phyloP scores from a whole-genome alignment of 2,888 invertebrate species.

The Actias luna region DNA sequence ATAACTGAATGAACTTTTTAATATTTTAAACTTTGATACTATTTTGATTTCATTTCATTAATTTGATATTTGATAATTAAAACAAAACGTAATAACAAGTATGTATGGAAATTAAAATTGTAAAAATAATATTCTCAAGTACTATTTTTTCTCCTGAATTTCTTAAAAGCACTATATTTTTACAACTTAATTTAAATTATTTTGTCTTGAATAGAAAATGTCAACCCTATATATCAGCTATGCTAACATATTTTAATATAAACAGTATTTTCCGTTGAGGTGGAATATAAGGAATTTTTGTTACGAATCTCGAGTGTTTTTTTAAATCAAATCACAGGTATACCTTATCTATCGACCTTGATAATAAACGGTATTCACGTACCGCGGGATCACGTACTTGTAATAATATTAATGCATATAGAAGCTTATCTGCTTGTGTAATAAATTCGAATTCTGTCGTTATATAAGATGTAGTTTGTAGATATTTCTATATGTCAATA shows the following conservation, averaged over 20 bases:
- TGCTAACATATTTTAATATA: background rate
- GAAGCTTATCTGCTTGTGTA: background rate
- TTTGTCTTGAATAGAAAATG: too few relatives aligned
- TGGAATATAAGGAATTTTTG: background rate
- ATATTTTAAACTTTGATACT: too few relatives aligned
- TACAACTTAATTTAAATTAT: too few relatives aligned
- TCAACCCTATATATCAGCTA: too few relatives aligned
- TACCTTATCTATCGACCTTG: slow-evolving; percentile 15
- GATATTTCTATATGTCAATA: background rate
- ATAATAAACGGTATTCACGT: background rate
- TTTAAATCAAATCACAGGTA: slow-evolving; percentile 13
- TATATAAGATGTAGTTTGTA: slow-evolving; percentile 1
- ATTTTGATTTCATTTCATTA: too few relatives aligned
- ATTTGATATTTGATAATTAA: too few relatives aligned
- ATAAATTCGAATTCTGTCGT: background rate
- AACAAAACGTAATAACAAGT: too few relatives aligned
- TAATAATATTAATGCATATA: background rate
- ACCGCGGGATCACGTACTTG: background rate
- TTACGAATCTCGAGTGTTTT: background rate
- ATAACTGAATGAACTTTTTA: too few relatives aligned
- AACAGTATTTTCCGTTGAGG: background rate
- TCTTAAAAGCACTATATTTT: too few relatives aligned
- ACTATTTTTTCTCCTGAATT: too few relatives aligned
- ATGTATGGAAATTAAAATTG: too few relatives aligned
- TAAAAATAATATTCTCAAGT: too few relatives aligned